Conservation (phyloP, 2,113 vertebrate genomes). For the Chionomys nivalis region DNA sequence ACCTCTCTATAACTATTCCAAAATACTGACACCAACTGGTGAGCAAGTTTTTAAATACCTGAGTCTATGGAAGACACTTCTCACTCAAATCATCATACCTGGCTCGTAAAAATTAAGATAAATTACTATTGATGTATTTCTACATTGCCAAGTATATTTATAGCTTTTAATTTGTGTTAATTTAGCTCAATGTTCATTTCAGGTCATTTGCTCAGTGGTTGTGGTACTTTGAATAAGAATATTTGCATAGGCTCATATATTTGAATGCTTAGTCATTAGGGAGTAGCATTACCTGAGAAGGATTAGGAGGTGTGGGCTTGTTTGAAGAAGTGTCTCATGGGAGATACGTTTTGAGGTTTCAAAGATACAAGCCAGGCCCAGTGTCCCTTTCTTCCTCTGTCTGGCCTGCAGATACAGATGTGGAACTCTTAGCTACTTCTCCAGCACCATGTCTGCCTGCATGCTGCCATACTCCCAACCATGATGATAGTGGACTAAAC, state of each 20-base stretch:
- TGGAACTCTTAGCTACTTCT: neutral
- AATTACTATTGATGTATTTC: neutral
- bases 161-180: constrained; percentile 7
- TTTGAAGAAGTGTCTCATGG: neutral
- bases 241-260: neutral
- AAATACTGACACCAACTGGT: neutral
- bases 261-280: neutral
- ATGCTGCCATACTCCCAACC: neutral
- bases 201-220: neutral
- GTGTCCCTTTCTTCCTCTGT: neutral
- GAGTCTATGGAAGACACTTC: neutral
- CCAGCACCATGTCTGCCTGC: neutral
- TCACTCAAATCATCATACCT: neutral
- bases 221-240: neutral
- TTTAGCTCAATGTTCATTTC: neutral
- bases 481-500: neutral
- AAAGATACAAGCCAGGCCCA: neutral
- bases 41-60: neutral
- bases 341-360: neutral
- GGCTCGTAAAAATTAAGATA: constrained; percentile 7
- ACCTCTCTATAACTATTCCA: neutral
- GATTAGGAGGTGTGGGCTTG: neutral
- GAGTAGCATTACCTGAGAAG: neutral
- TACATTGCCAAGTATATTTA: neutral
- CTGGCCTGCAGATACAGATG: neutral